phyloP scores from a whole-genome alignment of 2,888 invertebrate species.

The Hartigia nigra region DNA sequence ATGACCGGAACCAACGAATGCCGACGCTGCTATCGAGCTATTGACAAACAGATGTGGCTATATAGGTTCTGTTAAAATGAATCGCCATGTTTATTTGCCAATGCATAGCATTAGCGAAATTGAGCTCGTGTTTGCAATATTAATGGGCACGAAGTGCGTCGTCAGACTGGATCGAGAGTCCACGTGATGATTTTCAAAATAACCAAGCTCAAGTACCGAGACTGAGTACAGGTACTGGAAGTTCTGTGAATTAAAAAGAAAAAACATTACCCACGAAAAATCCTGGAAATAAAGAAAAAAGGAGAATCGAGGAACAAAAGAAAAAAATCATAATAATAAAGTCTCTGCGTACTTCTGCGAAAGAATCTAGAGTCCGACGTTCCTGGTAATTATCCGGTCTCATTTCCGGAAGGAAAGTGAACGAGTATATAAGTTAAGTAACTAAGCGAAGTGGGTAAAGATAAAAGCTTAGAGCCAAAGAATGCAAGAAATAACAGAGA shows the following conservation, averaged over 20 bases:
- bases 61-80: slow-evolving; percentile 36
- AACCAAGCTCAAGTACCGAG: not conserved
- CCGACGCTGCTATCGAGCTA: slow-evolving; percentile 48
- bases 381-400: not conserved
- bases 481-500: not conserved
- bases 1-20: slow-evolving; percentile 50
- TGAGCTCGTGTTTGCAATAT: slow-evolving; percentile 5
- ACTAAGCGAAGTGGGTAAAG: not conserved
- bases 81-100: slow-evolving; percentile 42
- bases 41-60: slow-evolving; percentile 46
- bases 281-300: not conserved
- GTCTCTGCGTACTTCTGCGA: not conserved
- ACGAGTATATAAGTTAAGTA: not conserved
- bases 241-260: not conserved
- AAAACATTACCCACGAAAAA: not conserved
- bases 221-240: not conserved
- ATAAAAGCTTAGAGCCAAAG: not conserved
- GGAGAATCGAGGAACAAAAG: not conserved
- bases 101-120: slow-evolving; percentile 46
- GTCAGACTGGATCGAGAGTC: not conserved
- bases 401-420: not conserved
- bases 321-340: not conserved
- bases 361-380: not conserved
- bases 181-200: not conserved
- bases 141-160: not conserved